Evolutionary conservation across 1,140 invertebrate species (phyloP).

Genomic region (Drosophila trapezifrons): DNA sequence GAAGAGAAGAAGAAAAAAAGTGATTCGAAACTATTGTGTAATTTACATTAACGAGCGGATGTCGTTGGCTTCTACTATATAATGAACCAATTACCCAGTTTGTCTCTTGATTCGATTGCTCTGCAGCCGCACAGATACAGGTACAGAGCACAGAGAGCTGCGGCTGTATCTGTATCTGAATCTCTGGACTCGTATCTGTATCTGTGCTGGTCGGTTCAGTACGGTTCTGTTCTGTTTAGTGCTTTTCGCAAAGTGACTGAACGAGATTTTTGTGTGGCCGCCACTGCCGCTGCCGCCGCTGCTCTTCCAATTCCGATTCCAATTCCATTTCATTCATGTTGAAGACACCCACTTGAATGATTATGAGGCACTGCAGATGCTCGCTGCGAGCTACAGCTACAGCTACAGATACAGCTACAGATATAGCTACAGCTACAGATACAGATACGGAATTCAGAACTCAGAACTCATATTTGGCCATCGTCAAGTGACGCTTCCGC

Average conservation of each 20-base stretch:
- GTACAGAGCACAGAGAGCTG: conserved; percentile 15
- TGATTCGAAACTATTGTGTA: conserved; percentile 78
- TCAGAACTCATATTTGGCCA: conserved; percentile 47
- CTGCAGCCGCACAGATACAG: conserved; percentile 40
- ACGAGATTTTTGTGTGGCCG: conserved; percentile 45
- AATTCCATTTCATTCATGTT: conserved; percentile 51
- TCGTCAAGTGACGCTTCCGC: conserved; percentile 69
- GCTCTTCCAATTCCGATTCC: conserved; percentile 31
- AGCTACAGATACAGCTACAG: neutral
- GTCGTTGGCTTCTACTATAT: conserved; percentile 78
- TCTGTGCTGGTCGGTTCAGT: conserved; percentile 16
- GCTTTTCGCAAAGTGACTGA: conserved; percentile 51
- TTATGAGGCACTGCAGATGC: conserved; percentile 52
- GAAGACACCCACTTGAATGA: conserved; percentile 57
- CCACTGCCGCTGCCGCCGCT: conserved; percentile 7
- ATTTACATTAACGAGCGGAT: conserved; percentile 82
- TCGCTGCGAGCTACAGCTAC: conserved; percentile 17
- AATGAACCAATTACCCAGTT: conserved; percentile 82
- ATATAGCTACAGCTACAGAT: conserved; percentile 11
- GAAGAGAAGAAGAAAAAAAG: conserved; percentile 12
- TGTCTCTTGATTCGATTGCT: conserved; percentile 81
- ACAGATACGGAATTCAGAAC: conserved; percentile 16
- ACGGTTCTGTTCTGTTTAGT: conserved; percentile 19
- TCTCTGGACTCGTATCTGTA: conserved; percentile 13
- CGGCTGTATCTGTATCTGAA: conserved; percentile 24